phyloP scores from a whole-genome alignment of 1,140 invertebrate genomes.

The Sarcophaga peregrina region DNA sequence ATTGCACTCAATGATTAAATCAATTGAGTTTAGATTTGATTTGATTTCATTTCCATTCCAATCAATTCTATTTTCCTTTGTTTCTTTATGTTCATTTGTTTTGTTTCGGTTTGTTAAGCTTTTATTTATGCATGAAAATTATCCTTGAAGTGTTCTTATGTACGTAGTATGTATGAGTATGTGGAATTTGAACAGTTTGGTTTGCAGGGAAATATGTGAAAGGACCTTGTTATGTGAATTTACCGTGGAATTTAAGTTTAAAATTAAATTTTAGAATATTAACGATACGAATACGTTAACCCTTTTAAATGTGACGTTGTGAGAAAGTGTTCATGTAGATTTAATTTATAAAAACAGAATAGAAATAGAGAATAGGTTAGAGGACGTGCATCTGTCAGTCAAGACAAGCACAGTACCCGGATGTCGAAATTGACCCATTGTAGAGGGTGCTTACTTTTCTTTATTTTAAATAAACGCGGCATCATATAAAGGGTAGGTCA shows the following conservation, averaged over 20 bases:
- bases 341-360: background rate
- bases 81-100: too few species aligned
- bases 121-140: slow-evolving; percentile 39
- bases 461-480: too few species aligned
- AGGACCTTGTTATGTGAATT: background rate
- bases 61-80: too few species aligned
- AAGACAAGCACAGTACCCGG: too few species aligned
- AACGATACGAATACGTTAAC: background rate
- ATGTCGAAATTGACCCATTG: too few species aligned
- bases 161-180: background rate
- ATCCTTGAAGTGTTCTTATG: background rate
- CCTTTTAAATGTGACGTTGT: background rate
- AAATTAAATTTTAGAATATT: background rate
- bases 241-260: background rate
- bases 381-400: background rate
- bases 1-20: slow-evolving; percentile 39
- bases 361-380: background rate
- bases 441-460: too few species aligned
- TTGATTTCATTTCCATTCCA: slow-evolving; percentile 20
- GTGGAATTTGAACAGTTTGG: background rate
- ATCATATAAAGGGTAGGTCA: too few species aligned
- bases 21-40: slow-evolving; percentile 38
- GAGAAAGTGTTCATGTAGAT: background rate
- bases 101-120: slow-evolving; percentile 13
- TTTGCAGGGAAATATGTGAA: background rate